Percentiles rank a stretch among this genome's conserved stretches.
phyloP scores from a whole-genome alignment of 2,888 invertebrate species.

The Conistra vaccinii region DNA sequence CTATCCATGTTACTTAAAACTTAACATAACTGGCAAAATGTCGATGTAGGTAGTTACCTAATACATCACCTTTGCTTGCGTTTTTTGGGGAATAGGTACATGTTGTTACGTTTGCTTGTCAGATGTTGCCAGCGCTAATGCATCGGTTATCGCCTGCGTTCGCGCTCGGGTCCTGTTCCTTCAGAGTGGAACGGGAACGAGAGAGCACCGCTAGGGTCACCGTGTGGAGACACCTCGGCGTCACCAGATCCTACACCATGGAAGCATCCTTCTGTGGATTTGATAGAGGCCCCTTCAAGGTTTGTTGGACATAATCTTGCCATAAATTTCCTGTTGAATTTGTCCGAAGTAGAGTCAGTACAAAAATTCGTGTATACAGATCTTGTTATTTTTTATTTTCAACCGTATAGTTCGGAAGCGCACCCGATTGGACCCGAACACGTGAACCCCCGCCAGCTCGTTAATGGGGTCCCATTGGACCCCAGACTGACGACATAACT shows the following conservation, averaged over 20 bases:
- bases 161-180: constrained; percentile 93
- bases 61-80: too few species aligned
- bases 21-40: too few species aligned
- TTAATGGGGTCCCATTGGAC: neutral
- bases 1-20: too few species aligned
- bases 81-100: neutral
- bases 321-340: neutral
- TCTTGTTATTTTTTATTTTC: neutral
- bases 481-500: neutral
- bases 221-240: constrained; percentile 95
- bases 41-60: too few species aligned
- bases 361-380: neutral
- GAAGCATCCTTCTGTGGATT: constrained; percentile 97
- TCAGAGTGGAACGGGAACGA: constrained; percentile 94
- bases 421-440: neutral
- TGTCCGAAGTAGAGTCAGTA: neutral
- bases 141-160: constrained; percentile 93
- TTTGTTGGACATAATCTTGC: constrained; percentile 67
- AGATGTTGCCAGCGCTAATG: constrained; percentile 94
- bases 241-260: constrained; percentile 95
- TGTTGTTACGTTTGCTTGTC: neutral
- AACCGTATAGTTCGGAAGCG: too few species aligned
- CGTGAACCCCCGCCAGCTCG: neutral
- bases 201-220: constrained; percentile 96
- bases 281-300: constrained; percentile 94